phyloP scores from a whole-genome alignment of 2,888 invertebrate genomes.

The Mycalesis mineus region DNA sequence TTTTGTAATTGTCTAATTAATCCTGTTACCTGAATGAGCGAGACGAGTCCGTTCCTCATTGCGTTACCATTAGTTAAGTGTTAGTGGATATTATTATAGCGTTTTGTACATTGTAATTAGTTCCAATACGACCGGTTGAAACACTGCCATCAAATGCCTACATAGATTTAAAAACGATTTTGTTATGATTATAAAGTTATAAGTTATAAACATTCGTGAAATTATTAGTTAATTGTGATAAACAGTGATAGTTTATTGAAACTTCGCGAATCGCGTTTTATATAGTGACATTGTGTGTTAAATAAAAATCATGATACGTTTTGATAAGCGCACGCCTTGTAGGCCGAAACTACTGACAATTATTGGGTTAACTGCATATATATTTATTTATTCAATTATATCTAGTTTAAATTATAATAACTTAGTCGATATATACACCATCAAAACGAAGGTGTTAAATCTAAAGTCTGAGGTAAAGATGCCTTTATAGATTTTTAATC shows the following conservation, averaged over 20 bases:
- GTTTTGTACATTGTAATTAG: slow-evolving; percentile 67
- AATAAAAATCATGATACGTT: slow-evolving; percentile 13
- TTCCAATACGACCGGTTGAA: slow-evolving; percentile 72
- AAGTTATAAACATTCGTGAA: slow-evolving; percentile 62
- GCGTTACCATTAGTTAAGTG: slow-evolving; percentile 76
- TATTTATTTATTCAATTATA: slow-evolving; percentile 70
- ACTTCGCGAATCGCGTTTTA: slow-evolving; percentile 26
- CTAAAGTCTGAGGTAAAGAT: slow-evolving; percentile 79
- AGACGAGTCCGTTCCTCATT: slow-evolving; percentile 71
- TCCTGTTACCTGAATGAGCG: slow-evolving; percentile 74
- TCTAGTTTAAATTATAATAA: slow-evolving; percentile 67
- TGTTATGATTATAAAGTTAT: slow-evolving; percentile 46
- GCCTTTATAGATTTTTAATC: slow-evolving; percentile 78
- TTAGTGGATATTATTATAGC: slow-evolving; percentile 56
- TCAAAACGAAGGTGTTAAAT: slow-evolving; percentile 72
- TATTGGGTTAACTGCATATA: slow-evolving; percentile 22
- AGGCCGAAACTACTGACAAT: slow-evolving; percentile 23
- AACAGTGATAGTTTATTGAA: slow-evolving; percentile 60
- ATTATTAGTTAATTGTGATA: slow-evolving; percentile 75
- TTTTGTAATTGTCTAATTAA: slow-evolving; percentile 38
- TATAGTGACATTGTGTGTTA: slow-evolving; percentile 14
- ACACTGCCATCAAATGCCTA: slow-evolving; percentile 78
- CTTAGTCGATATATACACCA: slow-evolving; percentile 69
- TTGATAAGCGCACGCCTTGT: slow-evolving; percentile 14
- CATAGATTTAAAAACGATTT: slow-evolving; percentile 62